Evolutionary conservation across 2,113 vertebrate genomes (phyloP).

Genomic region (Probosciger aterrimus): DNA sequence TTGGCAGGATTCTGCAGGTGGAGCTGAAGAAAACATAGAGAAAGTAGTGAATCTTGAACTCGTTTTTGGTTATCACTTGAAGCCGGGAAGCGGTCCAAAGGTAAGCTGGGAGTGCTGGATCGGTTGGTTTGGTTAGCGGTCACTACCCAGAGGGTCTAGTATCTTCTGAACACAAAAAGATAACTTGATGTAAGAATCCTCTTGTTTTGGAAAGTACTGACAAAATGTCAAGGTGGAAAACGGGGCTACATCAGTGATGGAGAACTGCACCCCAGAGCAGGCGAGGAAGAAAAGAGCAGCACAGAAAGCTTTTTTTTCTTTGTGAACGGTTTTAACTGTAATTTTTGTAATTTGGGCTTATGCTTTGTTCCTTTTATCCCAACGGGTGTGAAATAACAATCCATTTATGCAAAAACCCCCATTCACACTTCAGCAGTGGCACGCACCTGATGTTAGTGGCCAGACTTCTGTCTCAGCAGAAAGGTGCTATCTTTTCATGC

Average conservation of each 20-base stretch:
- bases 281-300: not conserved
- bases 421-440: not conserved
- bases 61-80: slow-evolving; percentile 96
- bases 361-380: not conserved
- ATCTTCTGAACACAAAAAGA: not conserved
- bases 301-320: not conserved
- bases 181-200: not conserved
- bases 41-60: slow-evolving; percentile 92
- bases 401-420: not conserved
- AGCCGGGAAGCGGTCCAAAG: slow-evolving; percentile 84
- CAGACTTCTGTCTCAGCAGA: not conserved
- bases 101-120: slow-evolving; percentile 68
- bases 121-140: not conserved
- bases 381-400: not conserved
- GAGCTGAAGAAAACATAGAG: slow-evolving; percentile 79
- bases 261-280: not conserved
- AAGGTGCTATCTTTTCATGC: not conserved
- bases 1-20: slow-evolving; percentile 81
- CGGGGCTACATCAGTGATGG: not conserved
- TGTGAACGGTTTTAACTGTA: not conserved
- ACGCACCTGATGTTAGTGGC: not conserved
- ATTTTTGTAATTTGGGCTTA: not conserved
- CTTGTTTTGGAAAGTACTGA: not conserved
- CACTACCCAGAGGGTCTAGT: not conserved
- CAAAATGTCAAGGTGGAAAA: not conserved